Evolutionary conservation across 1,140 invertebrate species (phyloP).

Genomic region (Arion vulgaris): DNA sequence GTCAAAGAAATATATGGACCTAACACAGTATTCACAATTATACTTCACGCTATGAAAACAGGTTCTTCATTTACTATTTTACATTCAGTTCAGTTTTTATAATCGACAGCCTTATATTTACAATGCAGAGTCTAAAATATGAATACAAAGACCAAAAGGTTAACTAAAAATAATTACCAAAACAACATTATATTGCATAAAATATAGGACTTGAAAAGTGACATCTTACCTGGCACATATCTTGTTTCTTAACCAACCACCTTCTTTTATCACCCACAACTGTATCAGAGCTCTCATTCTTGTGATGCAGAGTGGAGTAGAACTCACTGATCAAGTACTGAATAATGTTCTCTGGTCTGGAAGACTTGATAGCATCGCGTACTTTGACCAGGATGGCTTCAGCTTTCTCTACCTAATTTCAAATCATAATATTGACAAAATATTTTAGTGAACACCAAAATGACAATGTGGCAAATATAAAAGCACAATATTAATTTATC

Average conservation of each 20-base stretch:
- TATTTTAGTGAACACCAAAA: neutral
- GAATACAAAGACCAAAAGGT: neutral
- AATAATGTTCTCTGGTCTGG: constrained; percentile 37
- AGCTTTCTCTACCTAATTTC: constrained; percentile 69
- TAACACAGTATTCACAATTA: no score
- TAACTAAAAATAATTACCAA: neutral
- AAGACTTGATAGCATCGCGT: constrained; percentile 48
- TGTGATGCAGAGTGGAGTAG: constrained; percentile 59
- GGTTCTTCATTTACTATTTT: no score
- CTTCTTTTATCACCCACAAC: constrained; percentile 35
- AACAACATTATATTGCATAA: no score
- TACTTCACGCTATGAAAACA: no score
- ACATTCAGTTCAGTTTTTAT: no score
- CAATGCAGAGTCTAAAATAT: no score
- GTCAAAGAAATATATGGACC: no score
- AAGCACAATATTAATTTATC: neutral
- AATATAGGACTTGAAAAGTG: neutral
- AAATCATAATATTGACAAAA: neutral
- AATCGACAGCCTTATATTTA: no score
- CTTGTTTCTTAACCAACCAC: constrained; percentile 62
- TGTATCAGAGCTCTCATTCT: constrained; percentile 7
- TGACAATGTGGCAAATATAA: neutral
- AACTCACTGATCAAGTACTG: constrained; percentile 55
- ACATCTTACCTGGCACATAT: constrained; percentile 68
- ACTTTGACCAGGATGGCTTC: constrained; percentile 66